Base-by-base conservation (phyloP, 2,888 invertebrate genomes). In the Melipona bicolor region DNA sequence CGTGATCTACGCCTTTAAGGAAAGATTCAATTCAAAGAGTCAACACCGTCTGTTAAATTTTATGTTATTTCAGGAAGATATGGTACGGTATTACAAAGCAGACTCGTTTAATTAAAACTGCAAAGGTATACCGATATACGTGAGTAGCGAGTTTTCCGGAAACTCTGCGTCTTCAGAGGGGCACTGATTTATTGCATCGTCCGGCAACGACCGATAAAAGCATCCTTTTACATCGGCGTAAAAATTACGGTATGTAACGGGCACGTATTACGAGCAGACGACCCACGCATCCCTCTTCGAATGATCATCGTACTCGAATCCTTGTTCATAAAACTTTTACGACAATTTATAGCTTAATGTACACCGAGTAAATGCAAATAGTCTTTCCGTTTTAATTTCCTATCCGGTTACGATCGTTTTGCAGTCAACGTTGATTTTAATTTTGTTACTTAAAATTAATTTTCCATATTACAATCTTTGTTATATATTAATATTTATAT, bases 281-380 rank as follows among this genome's bases (percentile, higher is more conserved):
- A 82, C 83, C 83, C 84, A 83, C 84, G 83, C 83, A 49, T 62
- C 36, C 49, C 50, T 70, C 70, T 71, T 36, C 64, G 24, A 82
- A 78, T 78, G 77, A 78, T 75, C 83, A 83, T 84, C 75, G 70
- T 67, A 59, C 83, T 68, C 75, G 72, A 73, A 83, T 73, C 52
- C 56, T 61, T 79, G 78, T 84, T 83, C 79, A 79, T 81, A 86
- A 81, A 77, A 74, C 85, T 86, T 85, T 85, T 75, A 79, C 82
- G 77, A 79, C 75, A 77, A 82, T 85, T 86, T 82, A 86, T 68
- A 70, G 79, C 81, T 85, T 85, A 82, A 86, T 86, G 71, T 74
- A 67, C 43, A 43, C 27, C 65, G 49, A 65, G 62, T 73, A 86
- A 77, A 77, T 70, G 65, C 65, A 68, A 67, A 74, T 74, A 67